phyloP scores from a whole-genome alignment of 1,140 invertebrate genomes.

The Aphis craccivora region DNA sequence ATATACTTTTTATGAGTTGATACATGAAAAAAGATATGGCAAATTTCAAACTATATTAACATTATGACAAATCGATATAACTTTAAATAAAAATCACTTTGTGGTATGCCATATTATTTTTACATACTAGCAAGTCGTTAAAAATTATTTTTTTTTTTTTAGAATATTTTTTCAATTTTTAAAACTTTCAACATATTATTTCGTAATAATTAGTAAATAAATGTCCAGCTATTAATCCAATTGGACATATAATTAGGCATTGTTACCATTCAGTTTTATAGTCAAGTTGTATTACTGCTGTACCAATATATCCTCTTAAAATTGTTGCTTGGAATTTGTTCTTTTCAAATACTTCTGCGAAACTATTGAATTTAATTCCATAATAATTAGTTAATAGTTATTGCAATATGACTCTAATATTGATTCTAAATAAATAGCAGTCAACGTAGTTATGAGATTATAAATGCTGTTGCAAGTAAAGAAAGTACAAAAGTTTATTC shows the following conservation, averaged over 20 bases:
- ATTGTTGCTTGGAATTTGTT: slow-evolving; percentile 66
- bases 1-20: too few relatives aligned
- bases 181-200: slow-evolving; percentile 41
- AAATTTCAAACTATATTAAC: not conserved
- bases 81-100: not conserved
- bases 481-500: slow-evolving; percentile 79
- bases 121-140: not conserved
- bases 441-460: slow-evolving; percentile 72
- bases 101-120: not conserved
- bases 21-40: not conserved
- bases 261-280: slow-evolving; percentile 90
- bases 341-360: slow-evolving; percentile 14
- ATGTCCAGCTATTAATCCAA: slow-evolving; percentile 73
- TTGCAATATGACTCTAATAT: slow-evolving; percentile 64
- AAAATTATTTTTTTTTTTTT: slow-evolving; percentile 24
- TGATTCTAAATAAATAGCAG: slow-evolving; percentile 69
- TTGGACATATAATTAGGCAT: slow-evolving; percentile 80
- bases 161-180: slow-evolving; percentile 1
- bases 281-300: slow-evolving; percentile 87
- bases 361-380: slow-evolving; percentile 64
- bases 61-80: not conserved
- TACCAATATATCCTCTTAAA: slow-evolving; percentile 87
- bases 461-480: slow-evolving; percentile 68
- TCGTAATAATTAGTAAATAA: slow-evolving; percentile 44
- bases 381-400: slow-evolving; percentile 69